phyloP scores from a whole-genome alignment of 2,888 invertebrate genomes.

The Dryadula phaetusa region DNA sequence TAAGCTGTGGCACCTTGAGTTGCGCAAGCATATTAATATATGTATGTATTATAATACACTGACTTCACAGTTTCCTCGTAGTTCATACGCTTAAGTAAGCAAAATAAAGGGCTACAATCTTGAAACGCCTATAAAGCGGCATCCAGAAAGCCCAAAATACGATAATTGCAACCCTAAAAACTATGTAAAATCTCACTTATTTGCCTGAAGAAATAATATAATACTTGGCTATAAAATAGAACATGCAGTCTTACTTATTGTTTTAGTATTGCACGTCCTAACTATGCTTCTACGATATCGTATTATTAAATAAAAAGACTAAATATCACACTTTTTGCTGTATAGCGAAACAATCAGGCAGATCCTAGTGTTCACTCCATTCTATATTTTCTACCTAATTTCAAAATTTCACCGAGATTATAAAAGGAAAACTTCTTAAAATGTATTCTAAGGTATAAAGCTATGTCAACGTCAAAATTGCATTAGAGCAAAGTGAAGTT shows the following conservation, averaged over 20 bases:
- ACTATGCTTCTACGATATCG: too few species aligned
- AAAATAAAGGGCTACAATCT: constrained; percentile 4
- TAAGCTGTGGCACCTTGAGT: neutral
- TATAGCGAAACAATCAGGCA: too few species aligned
- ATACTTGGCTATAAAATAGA: too few species aligned
- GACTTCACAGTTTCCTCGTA: neutral
- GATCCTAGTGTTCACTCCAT: too few species aligned
- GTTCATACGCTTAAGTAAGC: neutral
- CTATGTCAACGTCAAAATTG: constrained; percentile 16
- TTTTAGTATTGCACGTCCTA: too few species aligned
- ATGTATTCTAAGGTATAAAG: neutral
- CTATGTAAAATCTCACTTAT: neutral
- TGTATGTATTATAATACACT: neutral
- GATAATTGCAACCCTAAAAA: neutral
- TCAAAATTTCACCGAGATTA: neutral
- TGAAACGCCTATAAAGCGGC: neutral
- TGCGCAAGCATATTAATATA: neutral
- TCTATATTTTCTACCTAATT: too few species aligned
- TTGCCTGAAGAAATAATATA: neutral
- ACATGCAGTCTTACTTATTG: too few species aligned
- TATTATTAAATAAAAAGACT: too few species aligned
- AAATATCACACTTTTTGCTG: too few species aligned
- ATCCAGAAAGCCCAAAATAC: neutral
- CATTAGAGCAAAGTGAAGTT: constrained; percentile 17
- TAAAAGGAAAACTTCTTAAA: neutral